Evolutionary conservation across 2,888 invertebrate genomes (phyloP), one percentile per base, ranked within the genome.

Genomic region (Chirona hameri): DNA sequence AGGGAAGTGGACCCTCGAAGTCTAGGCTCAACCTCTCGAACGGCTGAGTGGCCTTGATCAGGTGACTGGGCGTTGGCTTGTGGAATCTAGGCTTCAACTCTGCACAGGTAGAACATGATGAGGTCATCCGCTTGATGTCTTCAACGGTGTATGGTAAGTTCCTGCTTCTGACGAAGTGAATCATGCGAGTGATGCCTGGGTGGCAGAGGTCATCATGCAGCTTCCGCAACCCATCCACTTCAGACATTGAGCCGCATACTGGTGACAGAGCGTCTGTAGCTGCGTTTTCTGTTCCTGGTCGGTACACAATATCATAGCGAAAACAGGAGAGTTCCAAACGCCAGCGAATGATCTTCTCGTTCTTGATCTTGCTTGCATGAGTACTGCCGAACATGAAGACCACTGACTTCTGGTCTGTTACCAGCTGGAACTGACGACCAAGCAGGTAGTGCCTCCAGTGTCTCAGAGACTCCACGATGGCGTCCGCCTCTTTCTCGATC

Each of bases 1-100:
- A 84, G 24, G 85, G 84, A 21, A 85, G 69, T 31, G 84, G 85
- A 1, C 85, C 85, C 72, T 85, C 85, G 79, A 85, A 85, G 69
- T 86, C 84, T 15, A 85, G 39, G 72, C 83, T 85, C 10, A 86
- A 65, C 27, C 84, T 82, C 83, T 86, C 85, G 81, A 84, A 83
- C 1, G 83, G 84, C 15, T 83, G 80, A 52, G 85, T 85, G 39
- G 85, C 85, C 83, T 85, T 85, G 29, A 85, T 83, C n/a, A 85
- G 81, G 21, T 57, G 79, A 24, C 27, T 79, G 21, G 21, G 29
- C 24, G 21, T 12, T 12, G 31, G 31, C 52, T 81, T 83, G n/a
- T 15, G 72, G 65, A 82, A 83, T 60, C 82, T 82, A 3, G 82
- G 83, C 80, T 85, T 84, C 14, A 83, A 12, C 52, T 83, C 82